Percentiles rank a stretch among this genome's conserved stretches.
Evolutionary conservation across 2,797 vertebrate species (phyloP).

Genomic region (Echeneis naucrates): DNA sequence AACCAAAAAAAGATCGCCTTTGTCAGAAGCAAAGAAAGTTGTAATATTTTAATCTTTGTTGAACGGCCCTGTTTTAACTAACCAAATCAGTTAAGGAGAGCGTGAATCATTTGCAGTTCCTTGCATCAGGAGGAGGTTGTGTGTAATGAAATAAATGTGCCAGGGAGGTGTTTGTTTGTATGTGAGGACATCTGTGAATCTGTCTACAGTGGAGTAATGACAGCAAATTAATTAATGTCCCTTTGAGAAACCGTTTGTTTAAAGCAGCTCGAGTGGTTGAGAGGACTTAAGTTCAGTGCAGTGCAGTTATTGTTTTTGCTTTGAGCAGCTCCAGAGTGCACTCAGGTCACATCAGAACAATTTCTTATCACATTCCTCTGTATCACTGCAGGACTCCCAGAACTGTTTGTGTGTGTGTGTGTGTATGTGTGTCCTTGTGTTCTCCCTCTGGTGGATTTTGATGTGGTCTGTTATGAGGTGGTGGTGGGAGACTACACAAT

Average conservation of each 20-base stretch:
- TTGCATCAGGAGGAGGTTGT: constrained; percentile 5
- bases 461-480: not conserved
- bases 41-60: constrained; percentile 35
- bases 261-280: no score
- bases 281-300: no score
- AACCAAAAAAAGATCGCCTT: constrained; percentile 12
- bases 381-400: not conserved
- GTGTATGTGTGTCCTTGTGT: not conserved
- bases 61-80: constrained; percentile 2
- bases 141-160: constrained; percentile 29
- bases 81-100: not conserved
- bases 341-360: not conserved
- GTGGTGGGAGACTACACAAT: not conserved
- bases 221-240: not conserved
- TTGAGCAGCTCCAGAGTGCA: not conserved
- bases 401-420: not conserved
- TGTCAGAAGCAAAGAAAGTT: constrained; percentile 17
- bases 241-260: not conserved
- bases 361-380: not conserved
- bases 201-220: not conserved
- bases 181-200: constrained; percentile 9
- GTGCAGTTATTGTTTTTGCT: not conserved
- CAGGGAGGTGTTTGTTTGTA: constrained; percentile 20
- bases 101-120: constrained; percentile 29
- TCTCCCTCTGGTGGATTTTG: constrained; percentile 8